Conservation (phyloP, 2,113 vertebrate genomes). For the Amblyopsis rosae region DNA sequence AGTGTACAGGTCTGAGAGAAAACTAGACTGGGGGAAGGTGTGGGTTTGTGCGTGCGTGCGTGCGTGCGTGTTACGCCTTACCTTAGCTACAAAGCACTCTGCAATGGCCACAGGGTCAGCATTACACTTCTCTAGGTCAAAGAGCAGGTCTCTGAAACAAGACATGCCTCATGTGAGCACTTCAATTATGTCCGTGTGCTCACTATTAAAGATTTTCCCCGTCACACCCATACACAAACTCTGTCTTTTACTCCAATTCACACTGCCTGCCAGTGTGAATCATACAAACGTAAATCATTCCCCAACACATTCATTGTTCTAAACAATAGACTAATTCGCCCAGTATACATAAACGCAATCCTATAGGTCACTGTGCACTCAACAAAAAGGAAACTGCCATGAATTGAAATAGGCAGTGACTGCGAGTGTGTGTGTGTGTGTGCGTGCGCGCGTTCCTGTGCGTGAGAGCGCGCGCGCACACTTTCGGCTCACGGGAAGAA, state of each 20-base stretch:
- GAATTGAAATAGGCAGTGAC: conserved; percentile 52
- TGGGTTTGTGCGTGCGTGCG: background rate
- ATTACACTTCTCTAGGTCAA: conserved; percentile 70
- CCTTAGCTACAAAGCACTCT: conserved; percentile 91
- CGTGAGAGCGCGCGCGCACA: background rate
- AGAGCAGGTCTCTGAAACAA: conserved; percentile 72
- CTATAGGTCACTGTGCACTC: conserved; percentile 19
- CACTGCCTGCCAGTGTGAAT: background rate
- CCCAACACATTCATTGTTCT: conserved; percentile 39
- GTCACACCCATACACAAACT: background rate
- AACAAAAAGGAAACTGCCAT: conserved; percentile 63
- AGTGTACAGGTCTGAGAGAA: background rate
- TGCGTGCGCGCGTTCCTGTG: conserved; percentile 15
- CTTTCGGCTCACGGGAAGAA: background rate
- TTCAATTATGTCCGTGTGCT: background rate
- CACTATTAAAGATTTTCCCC: too few species aligned
- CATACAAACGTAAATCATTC: background rate
- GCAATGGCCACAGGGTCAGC: conserved; percentile 71
- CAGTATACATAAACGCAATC: conserved; percentile 15
- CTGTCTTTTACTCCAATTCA: background rate
- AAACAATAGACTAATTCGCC: conserved; percentile 33
- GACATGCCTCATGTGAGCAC: conserved; percentile 3
- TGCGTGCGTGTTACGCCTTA: conserved; percentile 62
- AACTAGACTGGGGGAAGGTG: conserved; percentile 6
- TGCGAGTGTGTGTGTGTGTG: conserved; percentile 3